These are phyloP conservation scores for Pelochelys cantorii DNA, from an alignment of 2,797 vertebrate genomes.

Conservation along the genomic window DNA sequence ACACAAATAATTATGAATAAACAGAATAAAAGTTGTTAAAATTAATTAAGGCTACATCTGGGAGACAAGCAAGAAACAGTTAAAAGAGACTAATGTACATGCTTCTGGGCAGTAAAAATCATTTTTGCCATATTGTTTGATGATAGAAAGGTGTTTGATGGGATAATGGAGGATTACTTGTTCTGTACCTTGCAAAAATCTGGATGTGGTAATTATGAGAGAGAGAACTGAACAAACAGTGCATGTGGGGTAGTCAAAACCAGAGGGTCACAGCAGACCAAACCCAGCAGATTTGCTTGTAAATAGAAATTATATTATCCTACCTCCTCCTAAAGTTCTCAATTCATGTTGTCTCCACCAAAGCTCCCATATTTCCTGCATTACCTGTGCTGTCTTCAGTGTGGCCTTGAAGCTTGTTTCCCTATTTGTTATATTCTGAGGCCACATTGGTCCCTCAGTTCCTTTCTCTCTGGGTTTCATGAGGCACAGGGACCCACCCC, in stretches of 20 bases:
- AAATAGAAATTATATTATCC: rapidly evolving
- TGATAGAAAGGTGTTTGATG: not conserved
- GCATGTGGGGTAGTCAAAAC: not conserved
- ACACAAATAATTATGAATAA: not conserved
- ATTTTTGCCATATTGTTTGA: not conserved
- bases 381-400: not conserved
- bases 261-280: not conserved
- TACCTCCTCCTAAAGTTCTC: not conserved
- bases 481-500: not conserved
- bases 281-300: not conserved
- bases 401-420: not conserved
- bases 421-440: not conserved
- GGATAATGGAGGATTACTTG: not conserved
- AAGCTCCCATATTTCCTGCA: not conserved
- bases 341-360: not conserved
- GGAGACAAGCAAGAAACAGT: not conserved
- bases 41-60: not conserved
- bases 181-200: not conserved
- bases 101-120: not conserved
- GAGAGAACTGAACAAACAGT: not conserved
- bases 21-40: not conserved
- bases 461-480: not conserved
- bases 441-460: not conserved
- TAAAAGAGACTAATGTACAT: not conserved
- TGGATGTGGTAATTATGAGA: not conserved